Evolutionary conservation across 2,113 vertebrate genomes (phyloP).

Genomic region (Xyliphius kryptos): DNA sequence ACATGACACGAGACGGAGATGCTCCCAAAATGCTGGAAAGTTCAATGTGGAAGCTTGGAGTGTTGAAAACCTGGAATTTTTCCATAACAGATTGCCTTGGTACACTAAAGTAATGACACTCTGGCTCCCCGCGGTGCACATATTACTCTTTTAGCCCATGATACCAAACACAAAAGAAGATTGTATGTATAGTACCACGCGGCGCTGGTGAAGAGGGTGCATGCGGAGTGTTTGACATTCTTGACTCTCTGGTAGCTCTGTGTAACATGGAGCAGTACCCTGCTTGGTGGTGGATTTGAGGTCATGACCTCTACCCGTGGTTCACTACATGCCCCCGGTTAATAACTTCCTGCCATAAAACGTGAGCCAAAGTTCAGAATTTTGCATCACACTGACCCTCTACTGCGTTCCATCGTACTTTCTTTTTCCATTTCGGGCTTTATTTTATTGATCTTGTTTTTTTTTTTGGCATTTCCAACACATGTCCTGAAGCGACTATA

Average conservation of each 20-base stretch:
- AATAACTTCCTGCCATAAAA: conserved; percentile 45
- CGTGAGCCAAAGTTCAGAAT: conserved; percentile 2
- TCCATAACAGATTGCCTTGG: conserved; percentile 52
- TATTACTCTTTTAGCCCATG: conserved; percentile 41
- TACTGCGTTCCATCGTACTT: conserved; percentile 7
- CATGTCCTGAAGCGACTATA: conserved; percentile 15
- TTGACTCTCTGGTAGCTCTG: neutral
- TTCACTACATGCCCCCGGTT: conserved; percentile 39
- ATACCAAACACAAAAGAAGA: neutral
- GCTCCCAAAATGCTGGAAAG: neutral
- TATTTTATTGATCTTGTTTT: conserved; percentile 18
- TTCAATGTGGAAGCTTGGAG: conserved; percentile 37
- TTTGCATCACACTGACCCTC: conserved; percentile 14
- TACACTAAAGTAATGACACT: conserved; percentile 43
- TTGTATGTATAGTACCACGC: neutral
- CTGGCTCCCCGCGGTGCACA: conserved; percentile 47
- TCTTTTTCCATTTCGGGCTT: neutral
- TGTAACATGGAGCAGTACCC: neutral
- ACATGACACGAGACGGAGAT: too few species aligned
- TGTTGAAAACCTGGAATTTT: conserved; percentile 50
- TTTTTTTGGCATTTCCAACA: conserved; percentile 29
- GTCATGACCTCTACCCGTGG: conserved; percentile 20
- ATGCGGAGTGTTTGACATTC: neutral
- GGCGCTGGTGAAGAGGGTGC: neutral
- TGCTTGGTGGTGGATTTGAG: conserved; percentile 31